Evolutionary conservation across 1,140 invertebrate species (phyloP).

Genomic region (Caenorhabditis brenneri): DNA sequence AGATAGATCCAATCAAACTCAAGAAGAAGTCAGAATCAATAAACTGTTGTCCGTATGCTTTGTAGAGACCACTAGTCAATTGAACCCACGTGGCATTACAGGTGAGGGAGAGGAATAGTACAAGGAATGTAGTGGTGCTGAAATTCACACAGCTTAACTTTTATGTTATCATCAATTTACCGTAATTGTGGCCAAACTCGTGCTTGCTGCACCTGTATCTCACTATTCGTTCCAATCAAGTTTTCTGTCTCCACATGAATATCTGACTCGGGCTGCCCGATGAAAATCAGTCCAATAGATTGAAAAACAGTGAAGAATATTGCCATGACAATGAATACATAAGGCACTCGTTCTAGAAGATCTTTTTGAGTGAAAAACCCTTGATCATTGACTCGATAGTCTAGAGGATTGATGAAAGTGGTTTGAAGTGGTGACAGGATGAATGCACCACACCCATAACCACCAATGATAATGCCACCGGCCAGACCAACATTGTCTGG

Average conservation of each 20-base stretch:
- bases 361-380: constrained; percentile 57
- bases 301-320: constrained; percentile 49
- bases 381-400: constrained; percentile 53
- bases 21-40: constrained; percentile 73
- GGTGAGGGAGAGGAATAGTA: constrained; percentile 68
- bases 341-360: constrained; percentile 54
- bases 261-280: constrained; percentile 26
- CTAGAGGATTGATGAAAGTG: constrained; percentile 52
- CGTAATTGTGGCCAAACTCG: constrained; percentile 7
- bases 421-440: constrained; percentile 53
- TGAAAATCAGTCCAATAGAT: constrained; percentile 52
- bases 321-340: constrained; percentile 55
- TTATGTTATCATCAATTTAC: not conserved
- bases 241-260: constrained; percentile 42
- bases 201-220: constrained; percentile 35
- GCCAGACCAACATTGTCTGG: constrained; percentile 54
- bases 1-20: constrained; percentile 72
- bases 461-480: constrained; percentile 54
- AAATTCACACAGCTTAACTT: not conserved
- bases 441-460: constrained; percentile 56
- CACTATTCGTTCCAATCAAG: constrained; percentile 38
- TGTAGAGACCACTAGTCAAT: constrained; percentile 73
- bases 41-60: constrained; percentile 74
- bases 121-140: constrained; percentile 52
- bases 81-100: constrained; percentile 72